Evolutionary conservation across 2,113 vertebrate genomes (phyloP).

Genomic region (Sciurus niger): DNA sequence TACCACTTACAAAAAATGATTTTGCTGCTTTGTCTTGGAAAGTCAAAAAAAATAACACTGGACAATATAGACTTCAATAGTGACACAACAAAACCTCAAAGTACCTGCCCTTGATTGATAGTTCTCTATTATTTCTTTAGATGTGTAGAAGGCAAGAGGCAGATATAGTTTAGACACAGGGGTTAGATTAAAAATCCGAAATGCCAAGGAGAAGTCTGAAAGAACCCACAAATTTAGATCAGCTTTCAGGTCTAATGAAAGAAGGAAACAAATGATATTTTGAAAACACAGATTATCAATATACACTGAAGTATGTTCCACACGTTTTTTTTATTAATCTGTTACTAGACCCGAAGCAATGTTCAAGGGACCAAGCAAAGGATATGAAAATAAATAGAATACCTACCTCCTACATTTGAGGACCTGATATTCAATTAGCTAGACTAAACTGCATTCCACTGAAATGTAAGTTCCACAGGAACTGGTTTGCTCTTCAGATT

Average conservation of each 20-base stretch:
- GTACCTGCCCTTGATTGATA: background rate
- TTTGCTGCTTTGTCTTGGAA: background rate
- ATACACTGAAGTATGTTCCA: background rate
- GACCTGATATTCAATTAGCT: background rate
- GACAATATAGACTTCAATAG: background rate
- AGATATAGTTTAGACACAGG: background rate
- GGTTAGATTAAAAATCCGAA: background rate
- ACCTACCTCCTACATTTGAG: background rate
- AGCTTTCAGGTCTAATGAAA: background rate
- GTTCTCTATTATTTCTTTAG: background rate
- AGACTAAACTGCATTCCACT: background rate
- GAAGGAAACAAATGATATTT: background rate
- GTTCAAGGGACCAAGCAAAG: background rate
- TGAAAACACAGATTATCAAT: slow-evolving; percentile 20
- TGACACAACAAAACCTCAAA: background rate
- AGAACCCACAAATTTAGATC: background rate
- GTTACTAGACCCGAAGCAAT: background rate
- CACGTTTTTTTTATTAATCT: background rate
- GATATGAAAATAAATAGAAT: background rate
- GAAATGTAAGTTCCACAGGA: background rate
- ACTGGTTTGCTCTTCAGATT: background rate
- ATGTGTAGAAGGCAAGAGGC: background rate
- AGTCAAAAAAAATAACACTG: background rate
- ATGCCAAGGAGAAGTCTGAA: background rate
- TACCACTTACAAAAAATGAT: background rate